Conservation (phyloP, 1,140 invertebrate species). For the Rhizoglyphus robini region DNA sequence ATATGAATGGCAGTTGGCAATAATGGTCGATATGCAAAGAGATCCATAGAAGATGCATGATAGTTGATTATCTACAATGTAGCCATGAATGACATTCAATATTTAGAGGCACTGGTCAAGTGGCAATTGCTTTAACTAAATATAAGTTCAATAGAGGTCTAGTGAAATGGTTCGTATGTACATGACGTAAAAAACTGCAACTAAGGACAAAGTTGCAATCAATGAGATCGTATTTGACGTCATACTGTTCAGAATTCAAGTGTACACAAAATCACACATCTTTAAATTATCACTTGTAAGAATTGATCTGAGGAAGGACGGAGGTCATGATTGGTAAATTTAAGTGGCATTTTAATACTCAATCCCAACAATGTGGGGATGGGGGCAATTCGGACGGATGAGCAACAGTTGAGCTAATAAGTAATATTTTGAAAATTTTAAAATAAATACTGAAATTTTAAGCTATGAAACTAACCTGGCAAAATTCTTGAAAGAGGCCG, state of each 20-base stretch:
- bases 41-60: background rate
- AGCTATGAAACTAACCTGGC: conserved; percentile 65
- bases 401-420: conserved; percentile 84
- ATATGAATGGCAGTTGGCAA: background rate
- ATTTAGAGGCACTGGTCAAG: conserved; percentile 3
- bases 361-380: conserved; percentile 94
- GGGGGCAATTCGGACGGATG: conserved; percentile 92
- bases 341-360: conserved; percentile 24
- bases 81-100: background rate
- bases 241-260: background rate
- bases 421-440: background rate
- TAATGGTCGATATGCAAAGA: background rate
- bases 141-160: background rate
- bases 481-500: conserved; percentile 97
- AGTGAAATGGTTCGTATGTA: too few relatives aligned
- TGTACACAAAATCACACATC: conserved; percentile 2
- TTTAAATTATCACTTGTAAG: background rate
- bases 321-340: background rate
- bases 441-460: background rate
- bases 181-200: background rate
- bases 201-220: background rate
- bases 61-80: background rate
- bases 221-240: background rate
- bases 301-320: background rate
- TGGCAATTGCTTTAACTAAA: background rate